These are phyloP conservation scores for Adelognathus sp. DNA, from an alignment of 2,888 invertebrate genomes.

Conservation along the genomic window DNA sequence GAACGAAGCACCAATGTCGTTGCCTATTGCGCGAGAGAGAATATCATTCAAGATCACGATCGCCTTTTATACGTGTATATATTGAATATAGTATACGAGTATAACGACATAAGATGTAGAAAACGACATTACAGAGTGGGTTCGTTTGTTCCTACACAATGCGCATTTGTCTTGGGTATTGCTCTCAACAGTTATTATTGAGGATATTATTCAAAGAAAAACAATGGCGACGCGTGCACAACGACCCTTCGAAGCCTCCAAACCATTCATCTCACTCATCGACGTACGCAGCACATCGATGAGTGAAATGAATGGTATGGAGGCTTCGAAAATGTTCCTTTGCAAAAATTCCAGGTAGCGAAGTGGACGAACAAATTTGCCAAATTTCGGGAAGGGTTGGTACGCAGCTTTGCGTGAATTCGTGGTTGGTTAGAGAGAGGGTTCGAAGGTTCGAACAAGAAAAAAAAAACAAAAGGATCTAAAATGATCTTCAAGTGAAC, in stretches of 20 bases:
- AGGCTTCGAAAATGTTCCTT: too few relatives aligned
- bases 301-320: too few relatives aligned
- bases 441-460: too few relatives aligned
- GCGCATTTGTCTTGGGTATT: slow-evolving; percentile 55
- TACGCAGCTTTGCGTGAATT: background rate
- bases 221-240: slow-evolving; percentile 44
- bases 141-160: slow-evolving; percentile 51
- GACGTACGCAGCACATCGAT: too few relatives aligned
- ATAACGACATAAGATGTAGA: background rate
- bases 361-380: slow-evolving; percentile 19
- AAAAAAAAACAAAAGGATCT: too few relatives aligned
- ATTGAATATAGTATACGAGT: slow-evolving; percentile 28
- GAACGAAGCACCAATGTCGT: slow-evolving; percentile 32
- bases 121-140: slow-evolving; percentile 15
- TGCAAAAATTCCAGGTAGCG: slow-evolving; percentile 12
- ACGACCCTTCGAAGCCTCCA: background rate
- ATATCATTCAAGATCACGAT: slow-evolving; percentile 48
- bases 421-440: background rate
- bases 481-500: too few relatives aligned
- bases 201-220: slow-evolving; percentile 42
- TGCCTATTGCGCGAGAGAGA: background rate
- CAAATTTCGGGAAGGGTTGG: slow-evolving; percentile 26
- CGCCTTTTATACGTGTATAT: slow-evolving; percentile 55
- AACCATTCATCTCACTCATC: slow-evolving; percentile 51
- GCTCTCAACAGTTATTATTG: slow-evolving; percentile 43